A percentile compares a stretch with the other conserved stretches of the same genome.
Evolutionary conservation across 2,113 vertebrate genomes (phyloP).

Genomic region (Empidonax traillii): DNA sequence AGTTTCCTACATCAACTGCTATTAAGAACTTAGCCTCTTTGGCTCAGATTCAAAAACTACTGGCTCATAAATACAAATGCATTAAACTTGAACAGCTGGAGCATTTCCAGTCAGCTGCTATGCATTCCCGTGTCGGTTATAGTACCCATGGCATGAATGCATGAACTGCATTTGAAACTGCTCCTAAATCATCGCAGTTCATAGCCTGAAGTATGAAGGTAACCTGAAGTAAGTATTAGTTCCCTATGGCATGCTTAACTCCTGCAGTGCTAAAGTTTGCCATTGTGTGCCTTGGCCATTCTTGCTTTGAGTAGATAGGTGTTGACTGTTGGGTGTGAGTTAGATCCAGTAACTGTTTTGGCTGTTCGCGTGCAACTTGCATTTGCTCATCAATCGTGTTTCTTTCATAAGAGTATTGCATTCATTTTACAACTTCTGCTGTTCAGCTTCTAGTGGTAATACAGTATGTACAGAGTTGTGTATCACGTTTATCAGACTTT

Average conservation of each 20-base stretch:
- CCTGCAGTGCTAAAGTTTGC: not conserved
- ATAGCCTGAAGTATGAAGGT: not conserved
- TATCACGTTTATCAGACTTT: fast-evolving
- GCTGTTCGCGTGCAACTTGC: not conserved
- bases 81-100: conserved; percentile 34
- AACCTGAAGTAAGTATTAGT: not conserved
- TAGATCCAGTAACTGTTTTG: not conserved
- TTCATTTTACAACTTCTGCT: not conserved
- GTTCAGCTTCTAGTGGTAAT: not conserved
- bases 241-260: not conserved
- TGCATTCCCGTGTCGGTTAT: not conserved
- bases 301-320: not conserved
- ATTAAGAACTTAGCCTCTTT: not conserved
- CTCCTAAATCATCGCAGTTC: not conserved
- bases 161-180: not conserved
- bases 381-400: not conserved
- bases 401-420: not conserved
- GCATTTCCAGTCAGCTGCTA: not conserved
- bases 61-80: not conserved
- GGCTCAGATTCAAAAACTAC: not conserved
- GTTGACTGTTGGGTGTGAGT: fast-evolving
- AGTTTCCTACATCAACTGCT: not conserved
- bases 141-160: not conserved
- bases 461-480: not conserved
- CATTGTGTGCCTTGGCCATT: not conserved